A percentile compares a stretch with the other conserved stretches of the same genome.
Evolutionary conservation across 2,888 invertebrate species (phyloP).

Genomic region (Apotomis capreana): DNA sequence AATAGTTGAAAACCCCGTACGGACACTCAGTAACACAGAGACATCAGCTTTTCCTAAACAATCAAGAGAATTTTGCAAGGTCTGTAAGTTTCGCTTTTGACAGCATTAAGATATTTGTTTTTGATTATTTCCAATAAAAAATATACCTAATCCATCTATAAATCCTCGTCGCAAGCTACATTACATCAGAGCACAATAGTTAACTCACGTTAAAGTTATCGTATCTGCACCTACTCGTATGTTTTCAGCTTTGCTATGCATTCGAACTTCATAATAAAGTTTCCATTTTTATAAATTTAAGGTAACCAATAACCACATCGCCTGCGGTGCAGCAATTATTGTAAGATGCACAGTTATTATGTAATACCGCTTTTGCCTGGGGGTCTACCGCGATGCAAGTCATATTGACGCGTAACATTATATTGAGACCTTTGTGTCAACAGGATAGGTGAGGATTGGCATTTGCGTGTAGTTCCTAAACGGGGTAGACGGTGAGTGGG

Average conservation of each 20-base stretch:
- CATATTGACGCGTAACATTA: too few species aligned
- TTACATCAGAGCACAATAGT: too few species aligned
- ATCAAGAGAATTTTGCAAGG: too few species aligned
- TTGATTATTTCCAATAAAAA: too few species aligned
- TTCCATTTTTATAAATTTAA: constrained; percentile 49
- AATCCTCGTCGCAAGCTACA: too few species aligned
- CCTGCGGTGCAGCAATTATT: constrained; percentile 69
- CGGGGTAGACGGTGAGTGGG: neutral
- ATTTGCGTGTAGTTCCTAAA: constrained; percentile 8
- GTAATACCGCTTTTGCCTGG: constrained; percentile 46
- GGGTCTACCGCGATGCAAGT: constrained; percentile 14
- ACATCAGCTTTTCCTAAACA: too few species aligned
- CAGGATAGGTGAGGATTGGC: neutral
- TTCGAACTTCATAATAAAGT: constrained; percentile 1
- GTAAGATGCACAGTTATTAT: constrained; percentile 72
- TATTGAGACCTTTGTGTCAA: constrained; percentile 2
- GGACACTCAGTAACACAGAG: too few species aligned
- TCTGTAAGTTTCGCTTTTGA: too few species aligned
- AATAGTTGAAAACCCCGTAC: too few species aligned
- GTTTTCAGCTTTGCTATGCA: neutral
- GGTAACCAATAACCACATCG: constrained; percentile 71
- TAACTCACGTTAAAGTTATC: too few species aligned
- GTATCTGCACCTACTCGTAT: neutral
- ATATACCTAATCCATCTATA: too few species aligned
- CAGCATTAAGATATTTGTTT: too few species aligned